Evolutionary conservation across 2,797 vertebrate species (phyloP).

Genomic region (Thamnophis elegans): DNA sequence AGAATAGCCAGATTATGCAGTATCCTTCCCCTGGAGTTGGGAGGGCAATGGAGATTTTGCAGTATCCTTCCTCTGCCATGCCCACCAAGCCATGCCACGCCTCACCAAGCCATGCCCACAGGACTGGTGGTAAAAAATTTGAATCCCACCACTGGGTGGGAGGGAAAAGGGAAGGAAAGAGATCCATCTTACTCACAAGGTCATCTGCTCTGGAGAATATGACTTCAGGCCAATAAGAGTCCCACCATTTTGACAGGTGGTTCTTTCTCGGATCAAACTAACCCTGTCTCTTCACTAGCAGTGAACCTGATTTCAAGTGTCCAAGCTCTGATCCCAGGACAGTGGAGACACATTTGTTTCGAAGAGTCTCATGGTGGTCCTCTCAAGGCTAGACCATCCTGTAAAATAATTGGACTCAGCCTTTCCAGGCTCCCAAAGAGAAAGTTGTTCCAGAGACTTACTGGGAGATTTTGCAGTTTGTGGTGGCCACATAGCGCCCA

Average conservation of each 20-base stretch:
- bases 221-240: background rate
- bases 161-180: background rate
- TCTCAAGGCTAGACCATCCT: background rate
- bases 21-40: too few species aligned
- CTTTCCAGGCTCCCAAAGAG: background rate
- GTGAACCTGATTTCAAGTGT: background rate
- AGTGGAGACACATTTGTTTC: background rate
- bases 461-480: slow-evolving; percentile 94
- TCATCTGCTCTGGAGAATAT: background rate
- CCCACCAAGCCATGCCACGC: too few species aligned
- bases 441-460: slow-evolving; percentile 66
- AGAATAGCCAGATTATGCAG: too few species aligned
- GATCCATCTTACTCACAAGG: background rate
- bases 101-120: too few species aligned
- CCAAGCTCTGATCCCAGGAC: background rate
- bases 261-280: background rate
- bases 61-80: too few species aligned
- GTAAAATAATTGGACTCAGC: background rate
- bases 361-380: background rate
- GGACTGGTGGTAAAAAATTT: too few species aligned
- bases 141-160: too few species aligned
- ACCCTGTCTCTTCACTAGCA: background rate
- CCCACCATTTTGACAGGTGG: background rate
- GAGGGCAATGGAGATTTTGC: too few species aligned
- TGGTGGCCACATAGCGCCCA: slow-evolving; percentile 86